These are phyloP conservation scores for Lasioglossum villosulum DNA, from an alignment of 2,888 invertebrate species.

Conservation along the genomic window DNA sequence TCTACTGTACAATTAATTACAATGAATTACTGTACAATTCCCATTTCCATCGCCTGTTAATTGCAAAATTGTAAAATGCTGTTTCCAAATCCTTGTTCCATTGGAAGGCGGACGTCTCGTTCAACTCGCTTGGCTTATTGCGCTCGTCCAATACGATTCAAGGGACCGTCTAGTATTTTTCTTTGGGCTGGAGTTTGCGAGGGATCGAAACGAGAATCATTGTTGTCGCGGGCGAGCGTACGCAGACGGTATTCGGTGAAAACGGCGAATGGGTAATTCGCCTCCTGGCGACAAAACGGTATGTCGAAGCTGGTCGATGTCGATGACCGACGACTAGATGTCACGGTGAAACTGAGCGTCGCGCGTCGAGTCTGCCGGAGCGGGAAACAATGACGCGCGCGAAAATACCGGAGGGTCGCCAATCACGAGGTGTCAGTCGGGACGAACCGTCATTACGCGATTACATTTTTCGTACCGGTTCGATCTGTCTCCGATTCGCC, in stretches of 20 bases:
- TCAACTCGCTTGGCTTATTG: neutral
- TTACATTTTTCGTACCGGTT: conserved; percentile 74
- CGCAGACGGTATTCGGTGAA: neutral
- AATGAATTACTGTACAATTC: too few species aligned
- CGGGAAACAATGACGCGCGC: conserved; percentile 37
- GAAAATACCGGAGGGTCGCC: conserved; percentile 68
- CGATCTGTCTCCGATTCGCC: conserved; percentile 74
- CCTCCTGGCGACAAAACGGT: neutral
- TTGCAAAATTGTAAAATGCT: neutral
- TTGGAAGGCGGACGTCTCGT: neutral
- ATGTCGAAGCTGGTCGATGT: conserved; percentile 24
- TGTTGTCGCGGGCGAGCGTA: neutral
- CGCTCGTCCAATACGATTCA: too few species aligned
- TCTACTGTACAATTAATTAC: too few species aligned
- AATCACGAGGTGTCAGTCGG: conserved; percentile 70
- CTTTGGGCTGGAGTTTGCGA: too few species aligned
- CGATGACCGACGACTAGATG: conserved; percentile 38
- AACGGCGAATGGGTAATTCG: neutral
- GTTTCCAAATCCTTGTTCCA: too few species aligned
- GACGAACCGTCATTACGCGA: conserved; percentile 78
- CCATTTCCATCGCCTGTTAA: neutral
- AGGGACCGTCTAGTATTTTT: too few species aligned
- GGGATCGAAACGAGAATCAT: neutral
- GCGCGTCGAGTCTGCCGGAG: conserved; percentile 1
- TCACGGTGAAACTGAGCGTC: conserved; percentile 31